phyloP scores from a whole-genome alignment of 2,113 vertebrate species.

The Anseranas semipalmata region DNA sequence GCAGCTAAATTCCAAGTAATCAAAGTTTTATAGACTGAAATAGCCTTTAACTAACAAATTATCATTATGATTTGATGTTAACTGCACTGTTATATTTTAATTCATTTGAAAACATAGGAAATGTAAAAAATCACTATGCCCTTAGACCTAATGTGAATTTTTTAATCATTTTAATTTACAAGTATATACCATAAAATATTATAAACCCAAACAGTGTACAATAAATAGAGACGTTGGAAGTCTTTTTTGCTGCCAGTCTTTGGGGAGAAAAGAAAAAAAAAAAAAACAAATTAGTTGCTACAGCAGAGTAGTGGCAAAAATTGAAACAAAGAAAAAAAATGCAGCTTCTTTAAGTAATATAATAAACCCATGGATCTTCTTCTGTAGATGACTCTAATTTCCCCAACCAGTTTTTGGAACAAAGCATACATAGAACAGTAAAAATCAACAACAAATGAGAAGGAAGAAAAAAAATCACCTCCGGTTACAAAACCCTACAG shows the following conservation, averaged over 20 bases:
- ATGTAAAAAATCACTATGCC: conserved; percentile 66
- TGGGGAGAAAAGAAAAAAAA: not conserved
- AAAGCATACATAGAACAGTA: not conserved
- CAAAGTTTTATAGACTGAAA: conserved; percentile 98
- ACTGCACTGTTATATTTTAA: conserved; percentile 90
- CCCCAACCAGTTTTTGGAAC: conserved; percentile 20
- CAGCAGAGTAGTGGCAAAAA: conserved; percentile 24
- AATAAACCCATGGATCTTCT: conserved; percentile 24
- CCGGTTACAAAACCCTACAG: not conserved
- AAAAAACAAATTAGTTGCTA: conserved; percentile 44
- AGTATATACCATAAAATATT: conserved; percentile 51
- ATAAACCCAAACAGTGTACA: conserved; percentile 52
- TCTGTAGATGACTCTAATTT: conserved; percentile 31
- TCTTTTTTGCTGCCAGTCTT: conserved; percentile 54
- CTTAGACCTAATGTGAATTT: conserved; percentile 69
- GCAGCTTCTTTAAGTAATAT: conserved; percentile 23
- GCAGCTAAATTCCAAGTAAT: conserved; percentile 96
- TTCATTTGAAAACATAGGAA: conserved; percentile 83
- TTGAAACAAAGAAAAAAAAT: conserved; percentile 36
- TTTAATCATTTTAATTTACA: conserved; percentile 76
- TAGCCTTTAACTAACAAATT: conserved; percentile 98
- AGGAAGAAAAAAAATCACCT: not conserved
- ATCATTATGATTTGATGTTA: conserved; percentile 97
- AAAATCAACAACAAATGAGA: not conserved
- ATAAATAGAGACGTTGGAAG: conserved; percentile 67